Conservation (phyloP, 1,140 invertebrate genomes). For the Bombus impatiens region DNA sequence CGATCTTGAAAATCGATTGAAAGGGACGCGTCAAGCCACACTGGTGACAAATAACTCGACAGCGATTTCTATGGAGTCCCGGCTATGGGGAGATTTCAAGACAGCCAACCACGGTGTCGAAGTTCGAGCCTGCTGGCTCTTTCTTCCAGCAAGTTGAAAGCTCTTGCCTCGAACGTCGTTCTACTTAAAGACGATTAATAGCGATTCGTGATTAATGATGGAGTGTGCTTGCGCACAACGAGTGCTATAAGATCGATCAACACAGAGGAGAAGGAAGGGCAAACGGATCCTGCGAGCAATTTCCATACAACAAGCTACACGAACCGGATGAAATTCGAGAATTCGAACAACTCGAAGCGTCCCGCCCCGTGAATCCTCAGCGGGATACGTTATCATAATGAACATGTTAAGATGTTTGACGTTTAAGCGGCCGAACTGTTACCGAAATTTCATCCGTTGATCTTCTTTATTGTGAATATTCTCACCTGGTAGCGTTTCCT, state of each 20-base stretch:
- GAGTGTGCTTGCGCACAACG: slow-evolving; percentile 28
- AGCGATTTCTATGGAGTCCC: slow-evolving; percentile 52
- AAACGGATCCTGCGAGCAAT: slow-evolving; percentile 49
- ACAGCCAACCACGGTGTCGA: slow-evolving; percentile 24
- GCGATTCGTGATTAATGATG: slow-evolving; percentile 69
- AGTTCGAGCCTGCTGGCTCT: slow-evolving; percentile 14
- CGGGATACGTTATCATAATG: slow-evolving; percentile 24
- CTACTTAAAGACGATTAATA: slow-evolving; percentile 75
- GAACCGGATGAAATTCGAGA: neutral
- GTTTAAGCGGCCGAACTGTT: slow-evolving; percentile 6
- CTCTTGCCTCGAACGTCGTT: slow-evolving; percentile 40
- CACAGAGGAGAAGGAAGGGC: slow-evolving; percentile 17
- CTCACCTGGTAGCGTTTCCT: neutral
- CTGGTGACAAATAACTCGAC: slow-evolving; percentile 51
- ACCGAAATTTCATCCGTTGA: slow-evolving; percentile 23
- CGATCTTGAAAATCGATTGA: slow-evolving; percentile 17
- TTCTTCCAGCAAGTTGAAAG: slow-evolving; percentile 48
- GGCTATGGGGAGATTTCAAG: neutral
- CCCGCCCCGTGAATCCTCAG: neutral
- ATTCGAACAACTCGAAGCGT: slow-evolving; percentile 10
- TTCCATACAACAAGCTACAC: slow-evolving; percentile 35
- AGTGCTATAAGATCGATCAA: slow-evolving; percentile 53
- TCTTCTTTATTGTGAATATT: neutral
- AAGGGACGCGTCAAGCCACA: neutral
- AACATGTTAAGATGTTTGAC: slow-evolving; percentile 13